Percentiles rank a stretch among this genome's conserved stretches.
Evolutionary conservation across 2,888 invertebrate species (phyloP).

Genomic region (Heliconius ethilla): DNA sequence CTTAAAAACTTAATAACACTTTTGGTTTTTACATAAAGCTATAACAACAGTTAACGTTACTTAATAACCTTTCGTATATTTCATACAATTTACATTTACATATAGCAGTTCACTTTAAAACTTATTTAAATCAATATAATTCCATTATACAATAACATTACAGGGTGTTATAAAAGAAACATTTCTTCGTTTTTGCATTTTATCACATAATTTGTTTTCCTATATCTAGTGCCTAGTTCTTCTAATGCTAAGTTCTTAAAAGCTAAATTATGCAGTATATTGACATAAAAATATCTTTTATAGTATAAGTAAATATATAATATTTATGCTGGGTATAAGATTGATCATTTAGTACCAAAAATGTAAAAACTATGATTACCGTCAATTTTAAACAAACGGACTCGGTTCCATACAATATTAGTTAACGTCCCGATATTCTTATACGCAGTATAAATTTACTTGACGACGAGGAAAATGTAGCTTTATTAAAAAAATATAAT

Average conservation of each 20-base stretch:
- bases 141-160: slow-evolving; percentile 45
- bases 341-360: slow-evolving; percentile 31
- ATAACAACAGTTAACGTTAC: slow-evolving; percentile 78
- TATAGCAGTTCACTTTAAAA: slow-evolving; percentile 36
- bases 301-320: slow-evolving; percentile 23
- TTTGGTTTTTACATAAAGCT: slow-evolving; percentile 80
- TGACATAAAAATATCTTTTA: slow-evolving; percentile 64
- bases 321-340: slow-evolving; percentile 37
- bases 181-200: slow-evolving; percentile 56
- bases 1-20: slow-evolving; percentile 80
- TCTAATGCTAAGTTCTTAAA: slow-evolving; percentile 62
- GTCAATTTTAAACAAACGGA: slow-evolving; percentile 12
- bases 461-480: slow-evolving; percentile 10
- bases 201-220: slow-evolving; percentile 70
- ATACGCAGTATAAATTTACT: slow-evolving; percentile 26
- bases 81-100: slow-evolving; percentile 61
- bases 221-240: slow-evolving; percentile 54
- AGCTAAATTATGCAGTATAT: slow-evolving; percentile 75
- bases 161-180: slow-evolving; percentile 65
- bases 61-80: slow-evolving; percentile 65
- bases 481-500: slow-evolving; percentile 11
- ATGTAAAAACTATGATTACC: slow-evolving; percentile 24
- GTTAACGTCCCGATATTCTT: slow-evolving; percentile 11
- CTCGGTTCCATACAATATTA: neutral
- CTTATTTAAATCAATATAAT: slow-evolving; percentile 46